Percentiles rank a stretch among this genome's conserved stretches.
Evolutionary conservation across 2,797 vertebrate genomes (phyloP).

Genomic region (Benthosema pterotum): DNA sequence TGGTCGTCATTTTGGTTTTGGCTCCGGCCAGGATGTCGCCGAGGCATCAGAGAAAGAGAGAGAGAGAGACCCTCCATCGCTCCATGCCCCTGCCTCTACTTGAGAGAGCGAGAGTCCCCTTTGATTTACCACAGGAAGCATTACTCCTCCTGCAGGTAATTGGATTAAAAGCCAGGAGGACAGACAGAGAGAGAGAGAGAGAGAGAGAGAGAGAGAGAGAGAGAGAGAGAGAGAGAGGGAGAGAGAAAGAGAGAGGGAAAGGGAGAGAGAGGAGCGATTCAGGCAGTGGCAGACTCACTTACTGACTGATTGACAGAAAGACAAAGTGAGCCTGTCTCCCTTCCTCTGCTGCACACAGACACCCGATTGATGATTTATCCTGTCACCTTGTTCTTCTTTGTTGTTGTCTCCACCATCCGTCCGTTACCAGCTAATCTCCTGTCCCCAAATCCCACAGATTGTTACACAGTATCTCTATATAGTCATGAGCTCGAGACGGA

Average conservation of each 20-base stretch:
- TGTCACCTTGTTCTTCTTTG: neutral
- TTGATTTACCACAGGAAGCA: too few species aligned
- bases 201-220: slow-evolving; percentile 9
- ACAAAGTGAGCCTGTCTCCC: slow-evolving; percentile 8
- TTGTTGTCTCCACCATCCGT: neutral
- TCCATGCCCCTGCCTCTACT: too few species aligned
- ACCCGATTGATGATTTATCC: slow-evolving; percentile 24
- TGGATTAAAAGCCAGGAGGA: slow-evolving; percentile 26
- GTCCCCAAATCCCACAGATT: too few species aligned
- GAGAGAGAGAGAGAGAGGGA: slow-evolving; percentile 9
- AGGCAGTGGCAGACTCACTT: slow-evolving; percentile 32
- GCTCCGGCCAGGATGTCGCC: too few species aligned
- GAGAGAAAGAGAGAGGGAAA: slow-evolving; percentile 13
- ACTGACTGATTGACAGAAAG: slow-evolving; percentile 12
- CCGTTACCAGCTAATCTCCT: too few species aligned
- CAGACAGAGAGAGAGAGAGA: neutral
- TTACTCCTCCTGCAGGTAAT: too few species aligned
- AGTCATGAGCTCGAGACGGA: too few species aligned
- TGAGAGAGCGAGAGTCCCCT: too few species aligned
- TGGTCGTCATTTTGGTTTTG: too few species aligned
- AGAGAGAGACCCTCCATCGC: too few species aligned
- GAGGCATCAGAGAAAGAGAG: too few species aligned
- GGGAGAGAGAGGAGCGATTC: slow-evolving; percentile 28
- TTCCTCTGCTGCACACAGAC: neutral
- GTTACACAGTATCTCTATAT: too few species aligned